Evolutionary conservation across 1,140 invertebrate genomes (phyloP), one percentile per base, ranked within the genome.

Genomic region (Panagrolaimus sp.): DNA sequence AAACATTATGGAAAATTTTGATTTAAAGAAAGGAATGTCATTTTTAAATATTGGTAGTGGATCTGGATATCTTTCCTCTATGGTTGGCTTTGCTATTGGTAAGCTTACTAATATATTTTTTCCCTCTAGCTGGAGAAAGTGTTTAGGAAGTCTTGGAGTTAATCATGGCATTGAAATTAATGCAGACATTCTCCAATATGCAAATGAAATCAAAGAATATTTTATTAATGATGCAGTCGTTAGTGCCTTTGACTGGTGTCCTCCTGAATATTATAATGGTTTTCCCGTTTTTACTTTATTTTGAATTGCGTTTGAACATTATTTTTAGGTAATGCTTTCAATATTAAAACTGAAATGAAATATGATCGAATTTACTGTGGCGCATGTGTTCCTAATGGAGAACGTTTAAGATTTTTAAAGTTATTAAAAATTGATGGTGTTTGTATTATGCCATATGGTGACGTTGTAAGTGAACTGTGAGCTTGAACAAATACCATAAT

Each of bases 31-130:
- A 10, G 91, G 91, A 8, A 81, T 90, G 63, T 91, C 90, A 55
- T 94, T 95, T 84, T 86, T 95, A 10, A 94, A 94, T 83, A 83
- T 94, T 64, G 92, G 92, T 8, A 92, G 90, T 69, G 92, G 92
- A 1, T 93, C 91, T 71, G 92, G 92, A 0, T 94, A 94, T 83
- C 86, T 95, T 6, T 93, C 89, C 80, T 94, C 92, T 4, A 88
- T 94, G 87, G 91, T 88, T 70, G 92, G 92, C n/a, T 84, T 94
- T 4, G 87, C 93, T 73, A 80, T 94, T 63, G 90, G 91, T 87
- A 86, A 82, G 83, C 73, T 45, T 26, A n/a, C 24, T 6, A 14
- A 10, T 67, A 67, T 63, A 24, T 21, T 21, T 3, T 17, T 26
- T 4, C 26, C 9, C 26, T 1, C 14, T 2, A n/a, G 17, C 12